These are phyloP conservation scores for Drosophila triauraria DNA, from an alignment of 1,140 invertebrate genomes.

Conservation along the genomic window DNA sequence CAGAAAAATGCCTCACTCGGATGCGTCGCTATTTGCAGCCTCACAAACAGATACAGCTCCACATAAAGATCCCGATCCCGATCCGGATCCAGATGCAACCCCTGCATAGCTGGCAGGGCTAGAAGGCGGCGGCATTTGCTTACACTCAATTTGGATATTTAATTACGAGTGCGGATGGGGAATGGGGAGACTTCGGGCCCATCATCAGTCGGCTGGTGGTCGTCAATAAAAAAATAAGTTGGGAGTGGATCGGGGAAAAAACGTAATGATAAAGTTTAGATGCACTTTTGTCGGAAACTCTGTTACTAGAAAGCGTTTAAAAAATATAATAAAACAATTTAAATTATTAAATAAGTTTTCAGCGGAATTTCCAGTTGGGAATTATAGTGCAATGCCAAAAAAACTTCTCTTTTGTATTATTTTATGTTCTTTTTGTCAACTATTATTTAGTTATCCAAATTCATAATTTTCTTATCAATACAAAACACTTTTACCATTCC, in stretches of 20 bases:
- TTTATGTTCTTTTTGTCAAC: no score
- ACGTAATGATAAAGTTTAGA: neutral
- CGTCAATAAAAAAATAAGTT: conserved; percentile 22
- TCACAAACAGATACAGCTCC: conserved; percentile 44
- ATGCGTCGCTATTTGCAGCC: conserved; percentile 67
- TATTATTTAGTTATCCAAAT: no score
- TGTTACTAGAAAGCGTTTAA: no score
- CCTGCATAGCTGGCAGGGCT: conserved; percentile 64
- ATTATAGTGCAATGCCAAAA: no score
- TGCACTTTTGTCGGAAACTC: conserved; percentile 1
- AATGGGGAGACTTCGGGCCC: conserved; percentile 1
- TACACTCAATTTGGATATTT: conserved; percentile 71
- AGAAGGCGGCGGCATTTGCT: conserved; percentile 60
- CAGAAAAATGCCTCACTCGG: conserved; percentile 73
- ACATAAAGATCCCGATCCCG: conserved; percentile 22
- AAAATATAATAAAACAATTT: no score
- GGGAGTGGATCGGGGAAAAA: neutral
- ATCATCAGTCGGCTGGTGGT: conserved; percentile 39
- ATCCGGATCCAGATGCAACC: conserved; percentile 57
- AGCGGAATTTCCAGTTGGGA: no score
- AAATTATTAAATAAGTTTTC: no score
- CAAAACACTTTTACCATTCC: neutral
- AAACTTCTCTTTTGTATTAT: no score
- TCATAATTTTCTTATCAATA: neutral
- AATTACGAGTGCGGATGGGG: conserved; percentile 45